Base-by-base conservation (phyloP, 1,140 invertebrate species). In the Mesaphorura yosii region DNA sequence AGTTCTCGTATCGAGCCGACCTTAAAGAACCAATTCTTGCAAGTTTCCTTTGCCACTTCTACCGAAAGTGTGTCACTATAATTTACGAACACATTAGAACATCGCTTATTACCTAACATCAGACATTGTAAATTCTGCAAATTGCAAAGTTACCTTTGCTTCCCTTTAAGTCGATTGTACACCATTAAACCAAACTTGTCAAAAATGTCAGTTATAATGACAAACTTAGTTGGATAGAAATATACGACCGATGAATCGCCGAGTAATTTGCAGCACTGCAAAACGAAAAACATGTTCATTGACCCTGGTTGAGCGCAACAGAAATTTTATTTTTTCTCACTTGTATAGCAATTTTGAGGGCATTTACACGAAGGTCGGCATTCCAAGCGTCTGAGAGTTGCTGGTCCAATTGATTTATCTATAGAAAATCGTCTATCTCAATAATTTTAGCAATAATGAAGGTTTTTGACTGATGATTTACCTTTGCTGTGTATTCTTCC, bases 11-110 rank as follows among this genome's bases (percentile, higher is more conserved):
- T 96, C 1, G 92, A 96, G 1, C 92, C 88, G 67, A 97, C 93
- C 76, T 98, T 98, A 70, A 89, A 96, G 72, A 97, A 93, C 94
- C 94, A 98, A 76, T 98, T 98, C 54, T 87, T 79, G 68, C 92
- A 95, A 7, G 90, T 97, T 73, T 98, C 93, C 69, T 90, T 90
- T 0, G 91, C 90, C 54, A 79, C 74, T 68, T 93, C 89, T 10
- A 48, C 40, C 14, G 86, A 81, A 12, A 91, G 81, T 73, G 83
- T 80, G 56, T 83, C 79, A 46, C 71, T 69, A 26, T 3, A 48
- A 44, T 10, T 20, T 45, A 46, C 7, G 40, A 10, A 41, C 15
- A 41, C 19, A 20, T 6, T n/a, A n/a, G n/a, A n/a, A n/a, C n/a
- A n/a, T n/a, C n/a, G n/a, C n/a, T n/a, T n/a, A n/a, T n/a, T n/a